Conservation (phyloP, 2,113 vertebrate genomes). For the Aleadryas rufinucha region DNA sequence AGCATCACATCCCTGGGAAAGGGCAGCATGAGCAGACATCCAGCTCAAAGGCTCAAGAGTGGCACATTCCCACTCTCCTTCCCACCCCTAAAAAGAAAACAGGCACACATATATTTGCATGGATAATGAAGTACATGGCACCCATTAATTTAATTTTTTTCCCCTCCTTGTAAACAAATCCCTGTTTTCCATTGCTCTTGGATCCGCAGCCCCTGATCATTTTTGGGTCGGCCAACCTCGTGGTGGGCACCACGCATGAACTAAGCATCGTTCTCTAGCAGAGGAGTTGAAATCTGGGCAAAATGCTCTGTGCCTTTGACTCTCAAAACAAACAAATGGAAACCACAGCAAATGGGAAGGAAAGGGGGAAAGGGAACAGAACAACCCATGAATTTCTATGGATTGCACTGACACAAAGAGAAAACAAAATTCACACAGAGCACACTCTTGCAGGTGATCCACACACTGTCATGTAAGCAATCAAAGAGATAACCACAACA, state of each 20-base stretch:
- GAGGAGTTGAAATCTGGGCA: background rate
- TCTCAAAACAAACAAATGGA: slow-evolving; percentile 15
- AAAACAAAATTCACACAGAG: slow-evolving; percentile 3
- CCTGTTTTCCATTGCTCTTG: background rate
- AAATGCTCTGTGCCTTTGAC: slow-evolving; percentile 36
- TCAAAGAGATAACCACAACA: slow-evolving; percentile 12
- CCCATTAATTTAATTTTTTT: background rate
- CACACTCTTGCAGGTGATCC: background rate
- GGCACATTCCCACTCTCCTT: background rate
- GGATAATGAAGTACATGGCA: background rate
- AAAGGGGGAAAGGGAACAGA: background rate
- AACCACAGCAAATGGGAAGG: slow-evolving; percentile 15
- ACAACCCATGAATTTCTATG: background rate
- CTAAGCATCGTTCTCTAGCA: background rate
- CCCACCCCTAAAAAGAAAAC: background rate
- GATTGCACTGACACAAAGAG: background rate
- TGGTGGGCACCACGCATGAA: background rate
- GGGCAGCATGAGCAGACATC: background rate
- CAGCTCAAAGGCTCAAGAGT: background rate
- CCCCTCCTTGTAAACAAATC: background rate
- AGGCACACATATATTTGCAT: background rate
- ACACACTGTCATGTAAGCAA: background rate
- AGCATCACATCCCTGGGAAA: background rate
- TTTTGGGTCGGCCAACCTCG: background rate
- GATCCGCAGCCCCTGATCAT: fast-evolving